Base-by-base conservation (phyloP, 2,888 invertebrate genomes). In the Gandaritis pyraliata region DNA sequence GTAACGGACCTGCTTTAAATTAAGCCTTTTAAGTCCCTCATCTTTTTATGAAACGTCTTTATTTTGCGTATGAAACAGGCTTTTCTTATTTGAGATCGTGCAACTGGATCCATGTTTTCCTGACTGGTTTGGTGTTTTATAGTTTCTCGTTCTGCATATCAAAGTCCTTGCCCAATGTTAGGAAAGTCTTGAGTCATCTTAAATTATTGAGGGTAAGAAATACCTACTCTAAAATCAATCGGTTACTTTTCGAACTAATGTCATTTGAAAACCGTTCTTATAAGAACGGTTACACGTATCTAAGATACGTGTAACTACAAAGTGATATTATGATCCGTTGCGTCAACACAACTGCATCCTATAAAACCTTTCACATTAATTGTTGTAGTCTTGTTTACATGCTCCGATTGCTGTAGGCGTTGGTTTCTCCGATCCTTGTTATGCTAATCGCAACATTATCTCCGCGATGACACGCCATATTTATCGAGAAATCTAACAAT, bases 361-460 rank as follows among this genome's bases (percentile, higher is more conserved):
- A 50, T 43, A 38, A 33, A 46, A 60, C 52, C 58, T 66, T 66
- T 65, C 59, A 58, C 61, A 51, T 54, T 68, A 66, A 67, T 64
- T 65, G 61, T 58, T 61, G 30, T 45, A 56, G 39, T 60, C 47
- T 65, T 72, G 70, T 71, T 71, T 69, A 67, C 67, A 68, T 33
- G 45, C 46, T 51, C 49, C 50, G 47, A 64, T 58, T 59, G 36
- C 47, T 41, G 70, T 70, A 64, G 69, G 70, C 65, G 70, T 67
- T 45, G 64, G 65, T 73, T 70, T 73, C 69, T 73, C 67, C 61
- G 61, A 75, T 73, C 74, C 74, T 75, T 72, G 75, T 80, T 81
- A 83, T 82, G 82, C 70, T 82, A 82, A 83, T 80, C 69, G 68
- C 64, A 46, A 75, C 69, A 69, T 77, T 73, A 78, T 74, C 65